Evolutionary conservation across 2,113 vertebrate genomes (phyloP), one percentile per base, ranked within the genome.

Genomic region (Leucosticte australis): DNA sequence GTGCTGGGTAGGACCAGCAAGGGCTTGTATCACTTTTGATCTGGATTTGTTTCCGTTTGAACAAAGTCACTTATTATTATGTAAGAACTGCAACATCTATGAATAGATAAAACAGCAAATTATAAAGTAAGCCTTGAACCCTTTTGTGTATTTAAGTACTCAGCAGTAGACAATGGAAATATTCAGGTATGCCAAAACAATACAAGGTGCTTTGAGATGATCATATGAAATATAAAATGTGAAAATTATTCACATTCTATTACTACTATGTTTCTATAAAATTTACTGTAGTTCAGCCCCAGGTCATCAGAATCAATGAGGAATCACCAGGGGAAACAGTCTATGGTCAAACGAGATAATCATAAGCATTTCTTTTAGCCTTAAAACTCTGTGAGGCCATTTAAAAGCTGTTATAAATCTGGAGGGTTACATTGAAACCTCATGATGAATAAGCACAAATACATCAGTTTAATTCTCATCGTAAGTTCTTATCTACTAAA

Each of bases 401-500:
- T 87, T 90, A 83, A 91, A 75, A 89, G 55, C 64, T 84, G 68
- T 86, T 95, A 93, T 92, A 93, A 96, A 94, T 89, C 68, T 92
- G 55, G 44, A 81, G 30, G 69, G 28, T 86, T 90, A 89, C 57
- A 90, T 78, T 88, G 89, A 89, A 95, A 76, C 35, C 57, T 86
- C 74, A 60, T 71, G 64, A 88, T 80, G 52, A 94, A 96, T 96
- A 87, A 63, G 91, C 47, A 97, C 75, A 93, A 95, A 85, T 62
- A 93, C 46, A 93, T 88, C 68, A 7, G 7, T 80, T 96, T 96
- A 95, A 94, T 95, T 91, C 31, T 89, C 52, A 57, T 16, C 90
- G 18, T 91, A 95, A 96, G 42, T 92, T 96, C 83, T 81, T 97
- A 74, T 63, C 93, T 62, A 96, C 75, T 91, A 86, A 90, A 88